Conservation (phyloP, 2,888 invertebrate genomes). For the Ophion costatus region DNA sequence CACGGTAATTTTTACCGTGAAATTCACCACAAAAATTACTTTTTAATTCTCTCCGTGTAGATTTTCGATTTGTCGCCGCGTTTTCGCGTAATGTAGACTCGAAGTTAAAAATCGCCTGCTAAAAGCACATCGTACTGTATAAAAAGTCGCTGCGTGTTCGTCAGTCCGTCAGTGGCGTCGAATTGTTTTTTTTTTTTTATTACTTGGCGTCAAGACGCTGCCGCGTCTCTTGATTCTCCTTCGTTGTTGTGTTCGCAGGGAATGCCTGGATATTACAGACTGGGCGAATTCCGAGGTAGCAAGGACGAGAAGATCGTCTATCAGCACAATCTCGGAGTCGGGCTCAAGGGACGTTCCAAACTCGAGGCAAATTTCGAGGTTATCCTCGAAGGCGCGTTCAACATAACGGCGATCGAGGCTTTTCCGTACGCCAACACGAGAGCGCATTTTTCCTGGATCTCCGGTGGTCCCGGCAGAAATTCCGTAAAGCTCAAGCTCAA, state of each 20-base stretch:
- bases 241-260: slow-evolving; percentile 26
- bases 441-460: slow-evolving; percentile 78
- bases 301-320: slow-evolving; percentile 68
- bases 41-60: too few relatives aligned
- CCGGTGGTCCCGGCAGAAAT: slow-evolving; percentile 83
- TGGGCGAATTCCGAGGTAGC: slow-evolving; percentile 69
- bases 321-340: slow-evolving; percentile 72
- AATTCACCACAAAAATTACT: too few relatives aligned
- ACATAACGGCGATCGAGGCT: slow-evolving; percentile 83
- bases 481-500: slow-evolving; percentile 82
- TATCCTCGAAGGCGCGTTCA: slow-evolving; percentile 80
- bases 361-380: slow-evolving; percentile 77
- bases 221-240: too few relatives aligned
- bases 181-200: too few relatives aligned
- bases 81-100: too few relatives aligned
- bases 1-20: too few relatives aligned
- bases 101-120: too few relatives aligned
- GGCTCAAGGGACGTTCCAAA: slow-evolving; percentile 64
- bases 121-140: too few relatives aligned
- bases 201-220: too few relatives aligned
- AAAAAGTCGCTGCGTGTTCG: too few relatives aligned
- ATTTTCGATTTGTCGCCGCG: too few relatives aligned
- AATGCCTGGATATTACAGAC: slow-evolving; percentile 56
- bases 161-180: too few relatives aligned
- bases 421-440: slow-evolving; percentile 79